Evolutionary conservation across 2,113 vertebrate species (phyloP), one percentile per base, ranked within the genome.

Genomic region (Myotis davidii): DNA sequence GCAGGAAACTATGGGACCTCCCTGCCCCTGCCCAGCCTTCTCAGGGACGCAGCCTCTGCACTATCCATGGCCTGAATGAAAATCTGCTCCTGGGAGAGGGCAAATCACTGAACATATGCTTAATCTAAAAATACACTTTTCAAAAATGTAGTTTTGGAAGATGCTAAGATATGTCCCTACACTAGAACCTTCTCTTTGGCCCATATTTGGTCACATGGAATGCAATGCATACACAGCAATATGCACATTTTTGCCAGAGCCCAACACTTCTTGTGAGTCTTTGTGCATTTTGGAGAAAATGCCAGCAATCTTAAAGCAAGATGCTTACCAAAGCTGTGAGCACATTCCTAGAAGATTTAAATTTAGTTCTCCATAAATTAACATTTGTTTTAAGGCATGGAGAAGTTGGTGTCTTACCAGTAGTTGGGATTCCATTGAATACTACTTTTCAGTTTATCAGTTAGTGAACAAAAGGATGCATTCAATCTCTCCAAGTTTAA

Each of bases 51-150:
- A 95, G 94, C 96, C 96, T 89, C 81, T 50, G 64, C 25, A 14
- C 94, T 77, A 81, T 88, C 67, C 45, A 94, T 95, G 96, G 96
- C 94, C 86, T 27, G 86, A 79, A 77, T 98, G 98, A 97, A 98
- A 98, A 97, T 91, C 81, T 97, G 96, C 97, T 98, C 96, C 97
- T 97, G 96, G 93, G 97, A 98, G 98, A 98, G 98, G 95, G 95
- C 95, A 98, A 98, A 98, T 98, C 98, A 96, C 91, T 50, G 97
- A 98, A 98, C 97, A 98, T 96, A 97, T 95, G 96, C 98, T 98
- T 97, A 96, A 94, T 98, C 97, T 98, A 98, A 98, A 98, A 98
- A 97, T 97, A 95, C 85, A 96, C 96, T 97, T 92, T 88, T 98
- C 97, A 98, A 96, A 98, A 97, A 97, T 96, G 96, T 97, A 95